Percentiles rank a stretch among this genome's conserved stretches.
Evolutionary conservation across 2,888 invertebrate species (phyloP).

Genomic region (Vesta saturnalis): DNA sequence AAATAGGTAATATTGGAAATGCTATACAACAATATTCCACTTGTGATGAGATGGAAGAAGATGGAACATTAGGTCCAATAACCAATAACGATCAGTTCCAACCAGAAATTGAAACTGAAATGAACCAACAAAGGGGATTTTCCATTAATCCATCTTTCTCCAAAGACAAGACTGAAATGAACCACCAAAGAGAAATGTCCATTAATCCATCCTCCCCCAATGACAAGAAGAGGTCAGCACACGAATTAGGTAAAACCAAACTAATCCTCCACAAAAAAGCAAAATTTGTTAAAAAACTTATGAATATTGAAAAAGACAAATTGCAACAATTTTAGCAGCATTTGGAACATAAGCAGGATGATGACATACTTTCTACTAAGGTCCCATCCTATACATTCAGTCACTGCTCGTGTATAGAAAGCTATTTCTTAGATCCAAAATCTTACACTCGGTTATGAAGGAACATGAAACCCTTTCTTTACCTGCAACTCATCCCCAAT

Average conservation of each 20-base stretch:
- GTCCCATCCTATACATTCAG: neutral
- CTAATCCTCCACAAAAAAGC: neutral
- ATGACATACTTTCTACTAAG: slow-evolving; percentile 7
- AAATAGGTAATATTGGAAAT: slow-evolving; percentile 8
- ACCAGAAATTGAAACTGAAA: neutral
- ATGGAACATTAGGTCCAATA: neutral
- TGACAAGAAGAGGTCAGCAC: neutral
- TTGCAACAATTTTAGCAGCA: neutral
- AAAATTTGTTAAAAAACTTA: slow-evolving; percentile 4
- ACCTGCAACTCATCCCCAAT: slow-evolving; percentile 1
- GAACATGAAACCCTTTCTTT: neutral
- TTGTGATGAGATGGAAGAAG: neutral
- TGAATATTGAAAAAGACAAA: slow-evolving; percentile 6
- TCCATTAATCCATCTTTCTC: neutral
- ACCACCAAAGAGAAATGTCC: neutral
- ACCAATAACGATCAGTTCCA: neutral
- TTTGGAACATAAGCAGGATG: slow-evolving; percentile 2
- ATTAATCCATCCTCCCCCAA: slow-evolving; percentile 2
- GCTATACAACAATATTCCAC: neutral
- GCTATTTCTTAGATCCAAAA: neutral
- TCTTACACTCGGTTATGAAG: neutral
- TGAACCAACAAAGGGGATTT: neutral
- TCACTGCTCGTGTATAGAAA: neutral
- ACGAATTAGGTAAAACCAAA: neutral
- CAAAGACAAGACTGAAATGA: neutral